Evolutionary conservation across 2,888 invertebrate genomes (phyloP), one percentile per base, ranked within the genome.

Genomic region (Abrostola tripartita): DNA sequence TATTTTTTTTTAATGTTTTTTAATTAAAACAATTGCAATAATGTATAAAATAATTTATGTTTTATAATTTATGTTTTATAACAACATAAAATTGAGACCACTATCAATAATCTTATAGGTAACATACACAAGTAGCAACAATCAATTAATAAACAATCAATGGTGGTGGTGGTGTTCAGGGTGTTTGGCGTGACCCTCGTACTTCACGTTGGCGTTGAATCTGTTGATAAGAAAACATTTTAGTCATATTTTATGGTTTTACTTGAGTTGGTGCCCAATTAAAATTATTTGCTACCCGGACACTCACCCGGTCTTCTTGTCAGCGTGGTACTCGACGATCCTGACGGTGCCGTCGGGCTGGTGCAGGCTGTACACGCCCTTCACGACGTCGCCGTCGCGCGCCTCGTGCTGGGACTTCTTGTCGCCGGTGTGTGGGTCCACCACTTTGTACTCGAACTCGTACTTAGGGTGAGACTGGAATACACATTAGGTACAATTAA

Each of bases 371-470:
- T 95, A 95, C 78, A 95, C 93, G 40, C 96, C 96, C 82, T 94
- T 92, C 62, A 96, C 95, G 47, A 90, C 90, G 78, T 95, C 92
- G 0, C 96, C 96, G 85, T 95, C 93, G 52, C 92, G 89, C 60
- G 88, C 82, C 84, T 95, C 95, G 61, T 90, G 86, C 81, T 95
- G 95, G 71, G 88, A 90, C 83, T 95, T 95, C 76, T 91, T 87
- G 86, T 95, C 95, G 6, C 93, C 95, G 42, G 95, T 95, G 74
- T 95, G 95, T 0, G 88, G 90, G 72, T 95, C 95, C 68, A 89
- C 87, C 5, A 92, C 93, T 38, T 92, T 88, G 81, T 94, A 94
- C 72, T 91, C 89, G 81, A 91, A 93, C 81, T 91, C 88, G 82
- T 94, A 93, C 82, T 92, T 92, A 36, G 93, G 92, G 67, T 92